Evolutionary conservation across 2,888 invertebrate genomes (phyloP).

Genomic region (Autographa pulchrina): DNA sequence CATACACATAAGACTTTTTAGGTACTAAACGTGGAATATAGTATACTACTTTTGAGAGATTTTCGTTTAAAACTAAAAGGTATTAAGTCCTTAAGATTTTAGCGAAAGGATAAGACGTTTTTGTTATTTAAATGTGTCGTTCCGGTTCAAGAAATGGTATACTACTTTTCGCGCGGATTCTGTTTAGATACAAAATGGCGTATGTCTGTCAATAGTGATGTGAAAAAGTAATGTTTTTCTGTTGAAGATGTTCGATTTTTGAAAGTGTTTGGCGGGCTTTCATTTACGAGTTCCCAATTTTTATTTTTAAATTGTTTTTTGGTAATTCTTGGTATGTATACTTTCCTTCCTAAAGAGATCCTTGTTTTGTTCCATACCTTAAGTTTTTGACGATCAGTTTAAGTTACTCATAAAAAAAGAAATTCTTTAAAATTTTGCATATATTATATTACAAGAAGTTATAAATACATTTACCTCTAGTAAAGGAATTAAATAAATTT

Average conservation of each 20-base stretch:
- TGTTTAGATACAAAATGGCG: slow-evolving; percentile 57
- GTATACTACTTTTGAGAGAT: slow-evolving; percentile 80
- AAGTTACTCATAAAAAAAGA: no score
- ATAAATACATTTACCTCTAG: no score
- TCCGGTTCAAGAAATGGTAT: slow-evolving; percentile 80
- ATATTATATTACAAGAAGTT: no score
- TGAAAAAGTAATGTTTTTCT: slow-evolving; percentile 42
- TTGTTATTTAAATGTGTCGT: slow-evolving; percentile 53
- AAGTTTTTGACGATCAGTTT: not conserved
- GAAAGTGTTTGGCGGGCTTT: slow-evolving; percentile 70
- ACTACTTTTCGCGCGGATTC: slow-evolving; percentile 63
- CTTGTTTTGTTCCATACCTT: not conserved
- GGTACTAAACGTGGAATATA: slow-evolving; percentile 63
- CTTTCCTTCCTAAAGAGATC: slow-evolving; percentile 25
- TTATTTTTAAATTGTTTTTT: slow-evolving; percentile 63
- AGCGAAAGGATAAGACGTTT: slow-evolving; percentile 69
- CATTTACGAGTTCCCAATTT: slow-evolving; percentile 69
- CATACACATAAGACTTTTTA: slow-evolving; percentile 66
- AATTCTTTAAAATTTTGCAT: no score
- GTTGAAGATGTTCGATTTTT: slow-evolving; percentile 45
- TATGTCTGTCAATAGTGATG: slow-evolving; percentile 43
- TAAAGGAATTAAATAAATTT: no score
- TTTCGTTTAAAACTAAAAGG: slow-evolving; percentile 57
- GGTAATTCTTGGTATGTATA: slow-evolving; percentile 21
- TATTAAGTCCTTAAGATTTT: slow-evolving; percentile 58